These are phyloP conservation scores for Nettapus auritus DNA, from an alignment of 2,113 vertebrate genomes.

Conservation along the genomic window DNA sequence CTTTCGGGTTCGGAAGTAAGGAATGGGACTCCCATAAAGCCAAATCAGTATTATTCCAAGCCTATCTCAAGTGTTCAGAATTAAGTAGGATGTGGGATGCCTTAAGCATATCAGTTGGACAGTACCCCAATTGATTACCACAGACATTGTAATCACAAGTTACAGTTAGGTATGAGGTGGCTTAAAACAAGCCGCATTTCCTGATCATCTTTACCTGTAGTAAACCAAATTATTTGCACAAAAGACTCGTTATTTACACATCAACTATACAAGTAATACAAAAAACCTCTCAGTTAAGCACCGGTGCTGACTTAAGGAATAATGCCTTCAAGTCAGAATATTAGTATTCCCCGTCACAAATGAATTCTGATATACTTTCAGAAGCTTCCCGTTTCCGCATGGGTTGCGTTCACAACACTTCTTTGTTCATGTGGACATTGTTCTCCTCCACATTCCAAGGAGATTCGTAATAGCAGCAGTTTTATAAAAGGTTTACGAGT, in stretches of 20 bases:
- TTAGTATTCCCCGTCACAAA: conserved; percentile 51
- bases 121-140: background rate
- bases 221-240: conserved; percentile 12
- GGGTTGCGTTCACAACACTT: background rate
- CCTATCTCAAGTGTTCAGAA: background rate
- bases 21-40: background rate
- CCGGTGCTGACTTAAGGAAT: conserved; percentile 20
- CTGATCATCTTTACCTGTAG: background rate
- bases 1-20: background rate
- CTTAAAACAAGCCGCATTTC: conserved; percentile 9
- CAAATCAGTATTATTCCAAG: background rate
- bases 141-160: background rate
- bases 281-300: conserved; percentile 34
- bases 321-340: conserved; percentile 15
- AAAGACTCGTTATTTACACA: background rate
- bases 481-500: background rate
- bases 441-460: background rate
- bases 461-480: conserved; percentile 42
- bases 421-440: background rate
- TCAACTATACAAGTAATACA: conserved; percentile 20
- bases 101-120: background rate
- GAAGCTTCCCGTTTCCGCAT: background rate
- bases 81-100: background rate
- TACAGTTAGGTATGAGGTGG: background rate
- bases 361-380: background rate